phyloP scores from a whole-genome alignment of 2,797 vertebrate genomes.

The Triplophysa yarkandensis region DNA sequence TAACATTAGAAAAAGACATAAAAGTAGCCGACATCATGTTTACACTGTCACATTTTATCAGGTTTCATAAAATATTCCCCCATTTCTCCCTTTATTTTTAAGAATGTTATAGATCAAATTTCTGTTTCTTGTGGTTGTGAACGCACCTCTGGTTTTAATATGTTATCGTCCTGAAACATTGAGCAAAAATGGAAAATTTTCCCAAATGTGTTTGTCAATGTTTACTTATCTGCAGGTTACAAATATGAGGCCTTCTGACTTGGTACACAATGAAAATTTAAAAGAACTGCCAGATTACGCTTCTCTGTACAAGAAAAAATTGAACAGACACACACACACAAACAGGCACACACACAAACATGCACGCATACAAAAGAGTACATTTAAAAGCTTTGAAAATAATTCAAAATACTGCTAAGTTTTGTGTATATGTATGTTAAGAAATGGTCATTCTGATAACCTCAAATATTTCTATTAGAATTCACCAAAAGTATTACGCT shows the following conservation, averaged over 20 bases:
- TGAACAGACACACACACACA: too few relatives aligned
- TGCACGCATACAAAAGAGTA: too few relatives aligned
- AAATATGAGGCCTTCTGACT: too few relatives aligned
- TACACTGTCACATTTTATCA: constrained; percentile 34
- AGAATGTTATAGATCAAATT: constrained; percentile 31
- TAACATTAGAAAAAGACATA: constrained; percentile 35
- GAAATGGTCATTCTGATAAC: too few relatives aligned
- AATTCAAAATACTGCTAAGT: too few relatives aligned
- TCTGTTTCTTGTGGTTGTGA: constrained; percentile 19
- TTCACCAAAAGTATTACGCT: too few relatives aligned
- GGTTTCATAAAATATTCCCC: neutral
- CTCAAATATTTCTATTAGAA: too few relatives aligned
- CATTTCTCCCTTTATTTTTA: neutral
- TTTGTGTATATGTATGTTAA: too few relatives aligned
- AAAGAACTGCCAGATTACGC: neutral
- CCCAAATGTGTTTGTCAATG: neutral
- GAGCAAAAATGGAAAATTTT: neutral
- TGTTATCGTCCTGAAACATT: constrained; percentile 43
- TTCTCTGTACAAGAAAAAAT: too few relatives aligned
- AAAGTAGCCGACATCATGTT: constrained; percentile 22
- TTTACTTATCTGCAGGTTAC: neutral
- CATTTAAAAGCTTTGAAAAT: too few relatives aligned
- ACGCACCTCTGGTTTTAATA: constrained; percentile 28
- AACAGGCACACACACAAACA: too few relatives aligned
- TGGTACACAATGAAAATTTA: neutral